These are phyloP conservation scores for Gallinago solitaria DNA, from an alignment of 2,797 vertebrate genomes.

Conservation along the genomic window DNA sequence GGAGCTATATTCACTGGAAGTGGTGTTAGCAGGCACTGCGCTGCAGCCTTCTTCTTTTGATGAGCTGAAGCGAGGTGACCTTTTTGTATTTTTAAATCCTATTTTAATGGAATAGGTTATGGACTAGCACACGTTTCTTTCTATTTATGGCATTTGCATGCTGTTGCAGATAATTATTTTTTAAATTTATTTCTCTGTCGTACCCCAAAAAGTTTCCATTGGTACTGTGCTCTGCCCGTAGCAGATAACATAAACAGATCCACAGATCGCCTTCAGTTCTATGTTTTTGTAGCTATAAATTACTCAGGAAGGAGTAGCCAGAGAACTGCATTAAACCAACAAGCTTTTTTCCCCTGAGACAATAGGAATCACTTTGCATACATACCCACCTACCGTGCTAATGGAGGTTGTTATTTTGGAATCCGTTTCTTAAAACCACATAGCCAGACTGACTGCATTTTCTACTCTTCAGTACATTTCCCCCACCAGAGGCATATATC, in stretches of 20 bases:
- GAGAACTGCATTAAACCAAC: background rate
- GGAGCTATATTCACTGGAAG: background rate
- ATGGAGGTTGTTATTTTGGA: slow-evolving; percentile 41
- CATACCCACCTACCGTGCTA: slow-evolving; percentile 31
- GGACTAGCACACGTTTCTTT: background rate
- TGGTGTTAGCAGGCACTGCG: background rate
- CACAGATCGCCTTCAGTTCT: background rate
- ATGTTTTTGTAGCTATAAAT: background rate
- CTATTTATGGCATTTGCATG: background rate
- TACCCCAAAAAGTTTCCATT: background rate
- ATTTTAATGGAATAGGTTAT: background rate
- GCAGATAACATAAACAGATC: background rate
- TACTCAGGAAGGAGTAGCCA: background rate
- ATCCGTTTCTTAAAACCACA: slow-evolving; percentile 44
- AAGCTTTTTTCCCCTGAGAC: slow-evolving; percentile 8
- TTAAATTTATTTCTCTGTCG: background rate
- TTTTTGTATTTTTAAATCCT: background rate
- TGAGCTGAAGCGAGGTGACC: background rate
- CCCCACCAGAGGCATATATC: slow-evolving; percentile 37
- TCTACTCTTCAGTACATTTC: slow-evolving; percentile 13
- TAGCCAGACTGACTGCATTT: slow-evolving; percentile 23
- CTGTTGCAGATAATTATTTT: background rate
- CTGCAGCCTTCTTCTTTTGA: background rate
- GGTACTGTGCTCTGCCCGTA: background rate
- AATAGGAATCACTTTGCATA: slow-evolving; percentile 48